Percentiles rank a stretch among this genome's conserved stretches.
phyloP scores from a whole-genome alignment of 1,140 invertebrate genomes.

The Anagrus nilaparvatae region DNA sequence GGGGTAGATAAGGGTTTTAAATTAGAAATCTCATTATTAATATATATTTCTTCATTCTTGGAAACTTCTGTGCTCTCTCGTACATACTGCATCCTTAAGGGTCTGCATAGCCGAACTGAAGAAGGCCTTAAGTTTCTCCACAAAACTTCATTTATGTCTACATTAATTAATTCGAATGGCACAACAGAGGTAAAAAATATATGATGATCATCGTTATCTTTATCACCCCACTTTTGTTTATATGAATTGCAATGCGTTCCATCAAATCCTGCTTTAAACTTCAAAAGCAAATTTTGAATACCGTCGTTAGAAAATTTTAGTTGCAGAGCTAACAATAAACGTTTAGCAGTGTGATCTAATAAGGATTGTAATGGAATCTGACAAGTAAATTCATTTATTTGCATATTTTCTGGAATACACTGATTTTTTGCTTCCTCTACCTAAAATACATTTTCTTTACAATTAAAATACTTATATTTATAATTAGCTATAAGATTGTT shows the following conservation, averaged over 20 bases:
- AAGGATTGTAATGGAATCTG: constrained; percentile 3
- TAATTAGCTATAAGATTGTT: too few relatives aligned
- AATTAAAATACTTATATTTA: too few relatives aligned
- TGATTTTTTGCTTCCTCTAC: background rate
- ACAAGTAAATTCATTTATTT: background rate
- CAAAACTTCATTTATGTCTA: background rate
- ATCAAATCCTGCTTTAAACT: background rate
- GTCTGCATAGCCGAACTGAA: background rate
- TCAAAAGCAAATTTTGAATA: background rate
- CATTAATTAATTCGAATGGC: background rate
- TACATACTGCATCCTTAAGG: background rate
- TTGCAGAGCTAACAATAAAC: constrained; percentile 1
- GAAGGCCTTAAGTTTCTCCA: background rate
- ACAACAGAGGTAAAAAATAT: background rate
- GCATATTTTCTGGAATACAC: background rate
- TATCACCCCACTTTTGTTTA: background rate
- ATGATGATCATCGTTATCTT: background rate
- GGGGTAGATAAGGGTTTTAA: background rate
- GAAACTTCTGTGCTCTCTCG: background rate
- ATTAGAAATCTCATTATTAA: background rate
- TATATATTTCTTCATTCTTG: background rate
- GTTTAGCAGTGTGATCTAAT: constrained; percentile 1
- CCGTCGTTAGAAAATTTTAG: background rate
- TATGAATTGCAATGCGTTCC: background rate
- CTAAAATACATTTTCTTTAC: too few relatives aligned